Conservation (phyloP, 92 coral and sea anemone genomes). For the Montipora capitata region DNA sequence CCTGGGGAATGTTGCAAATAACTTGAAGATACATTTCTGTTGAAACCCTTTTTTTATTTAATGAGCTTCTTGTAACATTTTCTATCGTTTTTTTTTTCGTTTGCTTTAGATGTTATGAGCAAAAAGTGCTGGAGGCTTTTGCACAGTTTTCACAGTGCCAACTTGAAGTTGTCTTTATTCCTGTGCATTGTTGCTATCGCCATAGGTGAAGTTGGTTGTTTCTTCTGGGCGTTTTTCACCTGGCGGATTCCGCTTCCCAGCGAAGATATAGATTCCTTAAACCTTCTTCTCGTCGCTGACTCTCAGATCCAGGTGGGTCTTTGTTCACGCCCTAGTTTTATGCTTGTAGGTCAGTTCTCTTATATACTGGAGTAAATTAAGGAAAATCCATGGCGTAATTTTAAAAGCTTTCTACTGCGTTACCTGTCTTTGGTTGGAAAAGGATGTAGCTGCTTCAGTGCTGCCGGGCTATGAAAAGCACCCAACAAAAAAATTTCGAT, state of each 20-base stretch:
- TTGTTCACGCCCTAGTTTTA: background rate
- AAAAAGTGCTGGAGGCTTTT: background rate
- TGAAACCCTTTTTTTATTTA: no score
- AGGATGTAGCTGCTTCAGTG: no score
- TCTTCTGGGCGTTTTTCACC: conserved; percentile 58
- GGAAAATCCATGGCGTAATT: no score
- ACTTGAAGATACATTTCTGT: no score
- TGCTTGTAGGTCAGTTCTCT: no score
- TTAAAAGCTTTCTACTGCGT: no score
- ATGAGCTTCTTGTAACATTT: background rate
- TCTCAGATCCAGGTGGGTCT: conserved; percentile 92
- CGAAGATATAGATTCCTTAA: conserved; percentile 56
- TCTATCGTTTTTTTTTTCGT: background rate
- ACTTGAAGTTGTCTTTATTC: conserved; percentile 36
- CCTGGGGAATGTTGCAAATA: no score
- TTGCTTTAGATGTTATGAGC: conserved; percentile 18
- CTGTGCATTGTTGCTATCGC: conserved; percentile 33
- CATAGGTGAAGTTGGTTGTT: conserved; percentile 82
- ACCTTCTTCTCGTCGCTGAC: conserved; percentile 84
- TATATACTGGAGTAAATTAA: no score
- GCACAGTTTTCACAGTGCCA: background rate
- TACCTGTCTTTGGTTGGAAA: no score
- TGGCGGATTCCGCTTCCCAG: conserved; percentile 82
- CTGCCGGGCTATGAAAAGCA: no score
- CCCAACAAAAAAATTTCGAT: no score